phyloP scores from a whole-genome alignment of 2,797 vertebrate species.

The Eulemur rubriventer region DNA sequence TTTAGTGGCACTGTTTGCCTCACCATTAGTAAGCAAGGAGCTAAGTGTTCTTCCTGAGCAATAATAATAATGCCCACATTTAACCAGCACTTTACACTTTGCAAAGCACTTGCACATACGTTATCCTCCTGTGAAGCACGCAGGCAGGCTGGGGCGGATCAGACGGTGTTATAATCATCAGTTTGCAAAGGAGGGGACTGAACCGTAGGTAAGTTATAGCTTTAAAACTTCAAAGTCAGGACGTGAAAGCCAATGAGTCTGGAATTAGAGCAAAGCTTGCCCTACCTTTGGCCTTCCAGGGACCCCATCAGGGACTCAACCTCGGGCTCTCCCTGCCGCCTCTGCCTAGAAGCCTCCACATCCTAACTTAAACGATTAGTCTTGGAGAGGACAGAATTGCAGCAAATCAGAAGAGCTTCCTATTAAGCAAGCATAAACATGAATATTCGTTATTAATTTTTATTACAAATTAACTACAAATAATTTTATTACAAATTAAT shows the following conservation, averaged over 20 bases:
- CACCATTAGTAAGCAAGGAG: constrained; percentile 75
- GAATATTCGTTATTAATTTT: not conserved
- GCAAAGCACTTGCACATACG: constrained; percentile 17
- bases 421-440: not conserved
- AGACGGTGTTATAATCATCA: not conserved
- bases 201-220: not conserved
- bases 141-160: not conserved
- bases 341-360: not conserved
- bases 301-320: not conserved
- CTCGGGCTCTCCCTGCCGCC: not conserved
- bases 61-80: constrained; percentile 61
- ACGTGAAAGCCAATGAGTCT: not conserved
- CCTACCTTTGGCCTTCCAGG: not conserved
- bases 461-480: no score
- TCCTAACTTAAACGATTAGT: not conserved
- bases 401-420: not conserved
- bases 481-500: no score
- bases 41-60: constrained; percentile 72
- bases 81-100: constrained; percentile 64
- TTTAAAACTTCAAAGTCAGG: constrained; percentile 12
- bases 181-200: not conserved
- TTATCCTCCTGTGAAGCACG: constrained; percentile 17
- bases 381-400: not conserved
- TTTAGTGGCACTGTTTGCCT: constrained; percentile 78
- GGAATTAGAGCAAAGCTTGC: not conserved